Evolutionary conservation across 2,113 vertebrate species (phyloP).

Genomic region (Tautogolabrus adspersus): DNA sequence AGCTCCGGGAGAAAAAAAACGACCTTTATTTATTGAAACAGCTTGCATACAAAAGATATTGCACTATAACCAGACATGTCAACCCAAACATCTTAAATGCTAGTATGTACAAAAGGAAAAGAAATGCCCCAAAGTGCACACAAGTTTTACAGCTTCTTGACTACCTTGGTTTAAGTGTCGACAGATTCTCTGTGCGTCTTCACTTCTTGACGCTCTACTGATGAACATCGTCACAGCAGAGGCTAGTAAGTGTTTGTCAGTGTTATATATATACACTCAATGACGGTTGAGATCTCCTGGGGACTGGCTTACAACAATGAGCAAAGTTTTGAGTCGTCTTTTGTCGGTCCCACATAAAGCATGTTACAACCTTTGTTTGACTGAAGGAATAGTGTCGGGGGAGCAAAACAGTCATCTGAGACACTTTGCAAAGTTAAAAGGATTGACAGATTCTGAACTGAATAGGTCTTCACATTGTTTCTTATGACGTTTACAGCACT

Average conservation of each 20-base stretch:
- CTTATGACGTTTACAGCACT: too few relatives aligned
- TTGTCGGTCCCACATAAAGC: conserved; percentile 12
- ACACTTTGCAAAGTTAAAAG: too few relatives aligned
- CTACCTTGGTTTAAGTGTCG: conserved; percentile 96
- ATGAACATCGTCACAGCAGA: conserved; percentile 87
- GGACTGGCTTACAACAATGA: conserved; percentile 83
- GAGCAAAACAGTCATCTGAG: neutral
- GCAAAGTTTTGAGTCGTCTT: conserved; percentile 75
- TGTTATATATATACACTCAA: conserved; percentile 87
- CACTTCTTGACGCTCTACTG: conserved; percentile 80
- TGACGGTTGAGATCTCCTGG: conserved; percentile 82
- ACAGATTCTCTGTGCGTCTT: conserved; percentile 84
- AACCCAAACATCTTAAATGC: conserved; percentile 92
- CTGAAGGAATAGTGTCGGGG: neutral
- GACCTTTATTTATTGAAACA: conserved; percentile 99
- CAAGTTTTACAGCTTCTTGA: conserved; percentile 88
- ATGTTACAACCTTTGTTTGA: conserved; percentile 6
- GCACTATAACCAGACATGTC: conserved; percentile 99
- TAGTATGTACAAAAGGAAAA: conserved; percentile 93
- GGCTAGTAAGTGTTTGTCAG: conserved; percentile 81
- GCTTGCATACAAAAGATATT: conserved; percentile 99
- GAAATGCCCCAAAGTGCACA: conserved; percentile 94
- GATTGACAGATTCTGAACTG: neutral
- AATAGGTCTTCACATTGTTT: neutral
- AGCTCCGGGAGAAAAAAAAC: conserved; percentile 92